Evolutionary conservation across 23 tunicate species (phyloP), one percentile per base, ranked within the genome.

Genomic region (Trididemnum clinides): DNA sequence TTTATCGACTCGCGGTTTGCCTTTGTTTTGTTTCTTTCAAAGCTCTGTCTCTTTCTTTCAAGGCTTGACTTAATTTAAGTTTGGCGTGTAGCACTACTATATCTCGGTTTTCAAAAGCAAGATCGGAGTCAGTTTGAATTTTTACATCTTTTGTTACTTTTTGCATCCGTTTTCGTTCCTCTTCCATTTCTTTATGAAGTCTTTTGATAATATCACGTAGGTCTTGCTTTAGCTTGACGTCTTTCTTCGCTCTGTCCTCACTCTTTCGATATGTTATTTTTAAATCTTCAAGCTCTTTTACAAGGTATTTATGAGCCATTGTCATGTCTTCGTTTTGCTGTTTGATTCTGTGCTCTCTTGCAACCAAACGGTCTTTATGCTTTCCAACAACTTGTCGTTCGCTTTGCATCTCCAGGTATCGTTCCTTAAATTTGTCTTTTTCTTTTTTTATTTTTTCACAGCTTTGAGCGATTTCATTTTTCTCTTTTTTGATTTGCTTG

Each of bases 41-140:
- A 50, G 91, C 91, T 22, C 88, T 80, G 77, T 92, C 91, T 51
- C 97, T 64, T 49, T 90, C 97, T 65, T 71, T 69, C 30, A 92
- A 64, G 19, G 91, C 91, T 69, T 92, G 97, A 3, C 64, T 87
- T 85, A 87, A 82, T 83, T 92, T 92, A 3, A 92, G 82, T 78
- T 78, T 85, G 25, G 97, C 97, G 77, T 92, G 97, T 38, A 87
- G 87, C 34, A 92, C 87, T 2, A 82, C 97, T 34, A 92, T 87
- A 34, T 92, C 97, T 50, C 91, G 63, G 62, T 90, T 92, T 36
- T 92, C 97, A 58, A 87, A 82, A 27, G 91, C 91, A 4, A 92
- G 54, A 20, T 86, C 91, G 32, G 97, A 85, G 64, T 92, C 97
- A 25, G 97, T 92, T 87, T 92, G 97, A 49, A 83, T 87, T 28